Conservation (phyloP, 2,888 invertebrate genomes). For the Tetragonisca angustula region DNA sequence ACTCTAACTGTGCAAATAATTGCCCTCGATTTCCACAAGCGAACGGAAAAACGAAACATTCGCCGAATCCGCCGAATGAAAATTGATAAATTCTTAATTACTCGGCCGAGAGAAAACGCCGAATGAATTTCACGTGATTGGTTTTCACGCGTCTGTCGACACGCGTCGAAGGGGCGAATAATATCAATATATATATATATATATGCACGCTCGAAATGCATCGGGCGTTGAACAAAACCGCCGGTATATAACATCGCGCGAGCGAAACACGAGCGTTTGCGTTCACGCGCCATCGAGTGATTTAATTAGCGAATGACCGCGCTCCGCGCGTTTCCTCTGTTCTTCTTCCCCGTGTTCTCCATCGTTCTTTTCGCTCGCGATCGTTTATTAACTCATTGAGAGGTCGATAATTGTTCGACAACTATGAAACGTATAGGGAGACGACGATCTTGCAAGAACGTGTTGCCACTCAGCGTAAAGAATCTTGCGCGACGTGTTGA, state of each 20-base stretch:
- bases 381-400: not conserved
- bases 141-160: constrained; percentile 24
- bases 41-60: not conserved
- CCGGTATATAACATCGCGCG: constrained; percentile 1
- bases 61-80: not conserved
- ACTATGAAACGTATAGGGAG: no score
- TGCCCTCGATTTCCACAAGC: not conserved
- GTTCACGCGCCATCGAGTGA: constrained; percentile 47
- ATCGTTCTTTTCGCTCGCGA: not conserved
- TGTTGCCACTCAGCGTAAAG: no score
- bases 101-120: constrained; percentile 10
- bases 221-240: constrained; percentile 22
- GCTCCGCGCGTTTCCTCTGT: not conserved
- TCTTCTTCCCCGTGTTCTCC: not conserved
- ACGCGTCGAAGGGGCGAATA: not conserved
- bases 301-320: constrained; percentile 55
- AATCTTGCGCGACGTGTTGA: no score
- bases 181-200: not conserved
- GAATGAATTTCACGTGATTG: constrained; percentile 40
- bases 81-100: constrained; percentile 49
- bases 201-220: not conserved
- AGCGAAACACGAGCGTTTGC: constrained; percentile 16
- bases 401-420: no score
- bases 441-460: no score
- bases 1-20: not conserved